Evolutionary conservation across 2,797 vertebrate species (phyloP).

Genomic region (Poecilia gillii): DNA sequence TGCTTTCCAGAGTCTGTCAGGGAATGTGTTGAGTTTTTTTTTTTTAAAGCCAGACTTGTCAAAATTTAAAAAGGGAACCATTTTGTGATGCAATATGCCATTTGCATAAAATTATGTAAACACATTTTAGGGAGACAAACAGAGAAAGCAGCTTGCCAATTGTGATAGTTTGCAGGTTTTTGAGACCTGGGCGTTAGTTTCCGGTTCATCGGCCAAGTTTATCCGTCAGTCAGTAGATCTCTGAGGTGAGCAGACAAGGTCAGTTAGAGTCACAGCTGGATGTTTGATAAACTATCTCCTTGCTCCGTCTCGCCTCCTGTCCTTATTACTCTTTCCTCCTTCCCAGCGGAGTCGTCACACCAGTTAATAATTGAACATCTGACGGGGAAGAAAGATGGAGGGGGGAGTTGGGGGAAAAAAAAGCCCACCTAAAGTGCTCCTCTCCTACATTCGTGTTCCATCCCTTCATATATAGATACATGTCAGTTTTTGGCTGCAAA

Average conservation of each 20-base stretch:
- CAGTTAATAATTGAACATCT: constrained; percentile 74
- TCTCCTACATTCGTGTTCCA: constrained; percentile 16
- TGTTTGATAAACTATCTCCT: constrained; percentile 48
- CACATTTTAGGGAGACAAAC: background rate
- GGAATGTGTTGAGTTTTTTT: constrained; percentile 1
- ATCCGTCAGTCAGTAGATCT: constrained; percentile 23
- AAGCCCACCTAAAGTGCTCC: constrained; percentile 40
- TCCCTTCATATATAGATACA: background rate
- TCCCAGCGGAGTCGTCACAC: constrained; percentile 38
- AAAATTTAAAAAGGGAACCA: background rate
- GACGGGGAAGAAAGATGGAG: constrained; percentile 43
- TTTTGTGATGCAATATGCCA: background rate
- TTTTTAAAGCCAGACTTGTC: rapidly evolving
- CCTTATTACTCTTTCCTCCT: constrained; percentile 25
- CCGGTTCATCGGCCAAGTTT: background rate
- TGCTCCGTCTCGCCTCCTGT: constrained; percentile 25
- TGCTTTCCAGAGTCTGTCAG: constrained; percentile 18
- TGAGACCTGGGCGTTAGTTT: background rate
- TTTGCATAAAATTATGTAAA: background rate
- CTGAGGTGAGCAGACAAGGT: constrained; percentile 38
- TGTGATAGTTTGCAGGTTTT: background rate
- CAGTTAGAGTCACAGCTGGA: constrained; percentile 51
- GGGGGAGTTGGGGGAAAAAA: constrained; percentile 6
- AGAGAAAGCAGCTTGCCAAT: background rate
- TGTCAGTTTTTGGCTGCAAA: constrained; percentile 16